Conservation (phyloP, 1,140 invertebrate genomes). For the Oedothorax gibbosus region DNA sequence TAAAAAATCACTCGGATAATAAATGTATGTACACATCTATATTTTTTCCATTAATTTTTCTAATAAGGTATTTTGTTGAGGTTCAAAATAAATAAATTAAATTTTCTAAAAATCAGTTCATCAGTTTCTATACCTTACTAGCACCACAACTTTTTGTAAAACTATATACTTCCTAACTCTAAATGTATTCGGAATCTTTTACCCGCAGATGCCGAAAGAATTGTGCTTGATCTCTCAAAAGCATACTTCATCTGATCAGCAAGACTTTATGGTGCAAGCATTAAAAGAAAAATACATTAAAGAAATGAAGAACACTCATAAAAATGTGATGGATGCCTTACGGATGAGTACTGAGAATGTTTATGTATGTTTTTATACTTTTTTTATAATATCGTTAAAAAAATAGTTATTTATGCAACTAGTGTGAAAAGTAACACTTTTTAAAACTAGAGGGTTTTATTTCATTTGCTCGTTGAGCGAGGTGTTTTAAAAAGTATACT, state of each 20-base stretch:
- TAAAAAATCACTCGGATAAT: too few species aligned
- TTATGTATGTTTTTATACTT: not conserved
- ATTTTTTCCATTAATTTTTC: too few species aligned
- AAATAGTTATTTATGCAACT: not conserved
- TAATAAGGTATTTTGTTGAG: too few species aligned
- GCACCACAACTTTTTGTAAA: not conserved
- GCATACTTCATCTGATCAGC: not conserved
- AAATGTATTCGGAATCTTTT: not conserved
- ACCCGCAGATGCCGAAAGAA: slow-evolving; percentile 4
- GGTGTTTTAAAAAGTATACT: too few species aligned
- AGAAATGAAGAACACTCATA: slow-evolving; percentile 5
- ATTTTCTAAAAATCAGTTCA: too few species aligned
- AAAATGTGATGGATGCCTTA: slow-evolving; percentile 19
- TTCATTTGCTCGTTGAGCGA: too few species aligned
- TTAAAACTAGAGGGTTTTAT: not conserved
- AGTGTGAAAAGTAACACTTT: not conserved
- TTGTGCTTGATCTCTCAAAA: slow-evolving; percentile 18
- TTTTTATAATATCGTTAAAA: not conserved
- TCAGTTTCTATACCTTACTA: too few species aligned
- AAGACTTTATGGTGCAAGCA: not conserved
- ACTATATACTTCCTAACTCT: not conserved
- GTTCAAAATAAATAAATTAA: too few species aligned
- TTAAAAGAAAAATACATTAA: slow-evolving; percentile 5
- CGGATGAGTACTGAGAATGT: slow-evolving; percentile 7
- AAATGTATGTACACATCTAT: too few species aligned